phyloP scores from a whole-genome alignment of 1,140 invertebrate species.

The Brachionus angularis region DNA sequence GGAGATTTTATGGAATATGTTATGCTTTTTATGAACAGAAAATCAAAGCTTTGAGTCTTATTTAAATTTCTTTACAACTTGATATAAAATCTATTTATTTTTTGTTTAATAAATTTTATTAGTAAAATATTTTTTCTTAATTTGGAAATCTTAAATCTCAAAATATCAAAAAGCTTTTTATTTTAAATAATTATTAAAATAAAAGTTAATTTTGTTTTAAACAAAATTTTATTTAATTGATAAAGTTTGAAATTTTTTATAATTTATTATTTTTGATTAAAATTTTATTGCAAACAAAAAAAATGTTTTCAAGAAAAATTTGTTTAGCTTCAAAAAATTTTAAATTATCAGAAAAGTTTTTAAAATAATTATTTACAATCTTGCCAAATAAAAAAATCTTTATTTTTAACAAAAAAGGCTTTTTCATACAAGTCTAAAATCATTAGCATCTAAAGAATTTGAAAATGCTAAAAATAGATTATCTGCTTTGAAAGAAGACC shows the following conservation, averaged over 20 bases:
- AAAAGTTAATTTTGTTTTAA: too few relatives aligned
- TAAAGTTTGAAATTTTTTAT: too few relatives aligned
- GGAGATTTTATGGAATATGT: slow-evolving; percentile 64
- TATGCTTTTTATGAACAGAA: slow-evolving; percentile 46
- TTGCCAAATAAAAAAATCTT: background rate
- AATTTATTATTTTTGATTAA: too few relatives aligned
- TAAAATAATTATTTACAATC: background rate
- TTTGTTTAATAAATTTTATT: too few relatives aligned
- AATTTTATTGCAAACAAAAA: background rate
- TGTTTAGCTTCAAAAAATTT: background rate
- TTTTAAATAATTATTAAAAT: too few relatives aligned
- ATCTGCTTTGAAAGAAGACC: slow-evolving; percentile 57
- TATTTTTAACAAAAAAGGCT: background rate
- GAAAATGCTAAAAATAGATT: slow-evolving; percentile 57
- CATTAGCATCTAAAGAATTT: slow-evolving; percentile 25
- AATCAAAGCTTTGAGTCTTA: background rate
- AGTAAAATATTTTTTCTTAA: too few relatives aligned
- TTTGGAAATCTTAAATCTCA: too few relatives aligned
- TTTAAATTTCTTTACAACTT: too few relatives aligned
- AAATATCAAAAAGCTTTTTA: too few relatives aligned
- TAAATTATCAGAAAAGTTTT: background rate
- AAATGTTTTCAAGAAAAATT: slow-evolving; percentile 4
- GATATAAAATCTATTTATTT: too few relatives aligned
- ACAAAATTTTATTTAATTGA: too few relatives aligned
- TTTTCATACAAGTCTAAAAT: background rate